Evolutionary conservation across 2,113 vertebrate species (phyloP), one percentile per base, ranked within the genome.

Genomic region (Montifringilla adamsi): DNA sequence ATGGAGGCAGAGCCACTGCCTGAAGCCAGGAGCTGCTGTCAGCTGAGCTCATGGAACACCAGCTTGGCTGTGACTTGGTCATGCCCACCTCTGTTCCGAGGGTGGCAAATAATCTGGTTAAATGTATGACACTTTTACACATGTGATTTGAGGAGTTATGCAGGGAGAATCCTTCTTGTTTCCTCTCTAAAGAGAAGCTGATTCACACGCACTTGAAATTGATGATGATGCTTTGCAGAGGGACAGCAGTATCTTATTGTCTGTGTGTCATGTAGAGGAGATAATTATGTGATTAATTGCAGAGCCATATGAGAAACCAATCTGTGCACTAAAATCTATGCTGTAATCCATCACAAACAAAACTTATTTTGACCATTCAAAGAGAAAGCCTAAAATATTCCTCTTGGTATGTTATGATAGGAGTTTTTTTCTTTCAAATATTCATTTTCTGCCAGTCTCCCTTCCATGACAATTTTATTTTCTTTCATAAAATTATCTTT

Each of bases 251-350:
- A 59, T 55, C 73, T 69, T 43, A 52, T 59, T 53, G 88, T 3
- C 18, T 17, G 12, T 52, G 33, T 88, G 39, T 74, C 79, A 63
- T 5, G 14, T 39, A 74, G 91, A 92, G 43, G 46, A 88, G 30
- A 58, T 74, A 76, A 83, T 79, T 66, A 69, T 18, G 46, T 92
- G 59, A 90, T 90, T 85, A 95, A 88, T 66, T 79, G 26, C 43
- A 77, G 8, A 83, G 35, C n/a, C 33, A 39, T 86, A 60, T 66
- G 59, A 90, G 19, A 83, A 92, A 76, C 9, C 68, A 84, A 76
- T 68, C 83, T 82, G 66, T 67, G 41, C 66, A 83, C 41, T 87
- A 68, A 90, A 68, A 56, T 47, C 16, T 62, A 9, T 66, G 28
- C 35, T 8, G 11, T 26, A 74, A 83, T 77, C 15, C 23, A 47